Evolutionary conservation across 2,888 invertebrate genomes (phyloP).

Genomic region (Adelphocoris suturalis): DNA sequence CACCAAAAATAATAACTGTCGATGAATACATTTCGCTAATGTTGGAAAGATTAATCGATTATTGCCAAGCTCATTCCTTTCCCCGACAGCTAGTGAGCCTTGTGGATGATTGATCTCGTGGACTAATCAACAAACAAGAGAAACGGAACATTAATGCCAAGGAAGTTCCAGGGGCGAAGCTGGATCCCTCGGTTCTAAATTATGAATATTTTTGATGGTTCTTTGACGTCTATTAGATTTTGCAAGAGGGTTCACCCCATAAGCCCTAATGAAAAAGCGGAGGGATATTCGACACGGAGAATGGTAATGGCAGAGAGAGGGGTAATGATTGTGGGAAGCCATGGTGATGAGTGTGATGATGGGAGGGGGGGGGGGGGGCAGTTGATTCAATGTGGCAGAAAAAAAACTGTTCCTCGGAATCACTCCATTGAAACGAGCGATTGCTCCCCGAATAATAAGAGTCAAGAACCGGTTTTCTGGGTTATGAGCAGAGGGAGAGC

Average conservation of each 20-base stretch:
- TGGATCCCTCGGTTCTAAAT: neutral
- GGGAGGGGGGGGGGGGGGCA: neutral
- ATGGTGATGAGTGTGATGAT: neutral
- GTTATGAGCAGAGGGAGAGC: constrained; percentile 1
- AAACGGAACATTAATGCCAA: too few species aligned
- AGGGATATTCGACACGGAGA: neutral
- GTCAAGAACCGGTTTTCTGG: constrained; percentile 17
- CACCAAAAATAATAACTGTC: too few species aligned
- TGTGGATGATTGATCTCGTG: too few species aligned
- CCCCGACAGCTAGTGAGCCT: too few species aligned
- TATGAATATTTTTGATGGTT: neutral
- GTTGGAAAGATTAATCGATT: neutral
- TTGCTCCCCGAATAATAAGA: constrained; percentile 19
- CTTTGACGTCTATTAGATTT: neutral
- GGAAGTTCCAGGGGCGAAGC: too few species aligned
- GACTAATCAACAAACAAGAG: too few species aligned
- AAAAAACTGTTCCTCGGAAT: constrained; percentile 16
- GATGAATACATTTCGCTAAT: too few species aligned
- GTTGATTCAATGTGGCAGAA: constrained; percentile 22
- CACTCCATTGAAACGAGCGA: constrained; percentile 16
- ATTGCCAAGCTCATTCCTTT: neutral
- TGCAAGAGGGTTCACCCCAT: neutral
- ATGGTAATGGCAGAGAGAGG: too few species aligned
- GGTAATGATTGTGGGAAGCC: too few species aligned
- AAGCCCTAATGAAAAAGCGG: neutral